phyloP scores from a whole-genome alignment of 2,888 invertebrate genomes.

The Chalcis sispes region DNA sequence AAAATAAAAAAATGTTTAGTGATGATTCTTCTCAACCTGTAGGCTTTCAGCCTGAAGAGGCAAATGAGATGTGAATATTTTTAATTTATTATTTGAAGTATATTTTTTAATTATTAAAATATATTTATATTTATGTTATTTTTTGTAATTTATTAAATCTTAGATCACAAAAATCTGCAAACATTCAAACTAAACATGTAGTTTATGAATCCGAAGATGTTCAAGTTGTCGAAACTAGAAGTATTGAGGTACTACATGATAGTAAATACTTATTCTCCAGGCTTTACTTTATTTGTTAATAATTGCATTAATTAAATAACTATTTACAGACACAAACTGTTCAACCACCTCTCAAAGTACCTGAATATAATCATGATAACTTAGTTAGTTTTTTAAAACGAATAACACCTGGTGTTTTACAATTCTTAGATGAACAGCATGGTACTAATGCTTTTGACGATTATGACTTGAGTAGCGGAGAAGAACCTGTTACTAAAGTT shows the following conservation, averaged over 20 bases:
- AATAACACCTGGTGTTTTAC: slow-evolving; percentile 69
- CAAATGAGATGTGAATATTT: slow-evolving; percentile 64
- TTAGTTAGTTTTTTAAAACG: slow-evolving; percentile 70
- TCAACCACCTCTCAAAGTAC: slow-evolving; percentile 58
- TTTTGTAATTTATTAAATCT: slow-evolving; percentile 14
- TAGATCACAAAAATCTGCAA: slow-evolving; percentile 65
- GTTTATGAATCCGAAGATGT: slow-evolving; percentile 61
- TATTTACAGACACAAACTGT: slow-evolving; percentile 69
- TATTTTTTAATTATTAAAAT: slow-evolving; percentile 28
- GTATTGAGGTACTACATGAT: slow-evolving; percentile 63
- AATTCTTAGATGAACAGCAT: slow-evolving; percentile 70
- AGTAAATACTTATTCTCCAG: too few relatives aligned
- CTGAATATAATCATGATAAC: slow-evolving; percentile 67
- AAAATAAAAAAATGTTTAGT: slow-evolving; percentile 69
- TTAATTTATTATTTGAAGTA: background rate
- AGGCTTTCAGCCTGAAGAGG: slow-evolving; percentile 67
- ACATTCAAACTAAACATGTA: slow-evolving; percentile 69
- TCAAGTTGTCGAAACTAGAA: slow-evolving; percentile 66
- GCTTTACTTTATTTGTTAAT: background rate
- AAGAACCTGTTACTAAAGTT: slow-evolving; percentile 61
- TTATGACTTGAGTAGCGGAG: slow-evolving; percentile 65
- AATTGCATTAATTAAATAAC: background rate
- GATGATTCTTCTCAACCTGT: slow-evolving; percentile 66
- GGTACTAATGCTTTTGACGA: slow-evolving; percentile 70
- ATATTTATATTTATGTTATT: background rate